Evolutionary conservation across 2,113 vertebrate genomes (phyloP).

Genomic region (Proteles cristata): DNA sequence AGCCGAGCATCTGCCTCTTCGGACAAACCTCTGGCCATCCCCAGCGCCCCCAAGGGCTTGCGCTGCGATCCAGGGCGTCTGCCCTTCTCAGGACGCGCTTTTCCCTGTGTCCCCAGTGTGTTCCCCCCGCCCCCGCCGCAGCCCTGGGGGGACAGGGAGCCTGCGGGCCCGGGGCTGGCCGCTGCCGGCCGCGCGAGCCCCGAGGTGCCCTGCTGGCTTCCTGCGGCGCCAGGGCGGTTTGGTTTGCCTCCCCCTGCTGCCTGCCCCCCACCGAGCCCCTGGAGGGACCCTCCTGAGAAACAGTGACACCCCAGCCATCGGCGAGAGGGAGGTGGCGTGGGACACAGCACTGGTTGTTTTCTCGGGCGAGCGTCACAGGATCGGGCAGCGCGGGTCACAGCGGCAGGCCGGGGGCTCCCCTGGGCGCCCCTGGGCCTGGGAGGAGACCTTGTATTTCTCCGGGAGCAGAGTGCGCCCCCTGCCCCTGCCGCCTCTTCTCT

Average conservation of each 20-base stretch:
- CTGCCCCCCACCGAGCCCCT: rapidly evolving
- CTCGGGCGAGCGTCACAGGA: not conserved
- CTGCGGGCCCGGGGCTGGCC: not conserved
- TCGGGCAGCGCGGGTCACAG: too few species aligned
- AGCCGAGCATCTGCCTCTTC: not conserved
- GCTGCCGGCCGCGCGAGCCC: not conserved
- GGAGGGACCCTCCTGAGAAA: not conserved
- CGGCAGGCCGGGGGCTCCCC: rapidly evolving
- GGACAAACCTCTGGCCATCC: not conserved
- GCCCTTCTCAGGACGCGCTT: not conserved
- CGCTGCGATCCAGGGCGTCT: rapidly evolving
- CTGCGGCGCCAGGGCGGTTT: not conserved
- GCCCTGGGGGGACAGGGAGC: not conserved
- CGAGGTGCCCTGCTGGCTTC: not conserved
- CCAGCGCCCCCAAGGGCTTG: not conserved
- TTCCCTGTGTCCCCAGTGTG: too few species aligned
- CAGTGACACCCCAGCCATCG: too few species aligned
- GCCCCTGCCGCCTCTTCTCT: too few species aligned
- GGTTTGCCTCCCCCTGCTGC: not conserved
- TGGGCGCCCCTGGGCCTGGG: rapidly evolving
- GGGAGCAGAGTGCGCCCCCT: too few species aligned
- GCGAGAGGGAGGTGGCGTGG: not conserved
- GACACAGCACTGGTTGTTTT: not conserved
- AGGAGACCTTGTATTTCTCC: rapidly evolving
- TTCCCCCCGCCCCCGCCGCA: too few species aligned